phyloP scores from a whole-genome alignment of 2,797 vertebrate genomes.

The Chelonia mydas region DNA sequence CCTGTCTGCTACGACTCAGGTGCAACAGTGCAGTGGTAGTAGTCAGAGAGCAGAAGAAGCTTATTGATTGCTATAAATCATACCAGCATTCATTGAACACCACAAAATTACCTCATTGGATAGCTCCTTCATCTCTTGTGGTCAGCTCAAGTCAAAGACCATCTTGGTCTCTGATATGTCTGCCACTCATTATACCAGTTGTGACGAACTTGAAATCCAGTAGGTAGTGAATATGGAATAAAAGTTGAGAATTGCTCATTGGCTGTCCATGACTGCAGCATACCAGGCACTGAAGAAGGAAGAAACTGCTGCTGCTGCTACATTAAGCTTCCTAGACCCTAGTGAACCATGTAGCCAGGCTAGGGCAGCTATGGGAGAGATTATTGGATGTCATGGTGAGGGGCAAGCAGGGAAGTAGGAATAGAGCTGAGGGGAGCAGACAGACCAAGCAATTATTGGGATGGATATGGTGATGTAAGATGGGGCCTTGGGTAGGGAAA shows the following conservation, averaged over 20 bases:
- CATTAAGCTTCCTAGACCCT: neutral
- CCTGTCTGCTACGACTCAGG: neutral
- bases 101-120: neutral
- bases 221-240: neutral
- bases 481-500: too few species aligned
- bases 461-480: neutral
- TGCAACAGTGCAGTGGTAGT: neutral
- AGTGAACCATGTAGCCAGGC: neutral
- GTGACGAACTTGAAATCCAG: neutral
- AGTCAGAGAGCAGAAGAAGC: neutral
- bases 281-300: too few species aligned
- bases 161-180: neutral
- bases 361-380: neutral
- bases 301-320: too few species aligned
- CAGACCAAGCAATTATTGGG: neutral
- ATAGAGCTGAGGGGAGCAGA: neutral
- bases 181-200: neutral
- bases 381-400: neutral
- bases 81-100: neutral
- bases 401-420: neutral
- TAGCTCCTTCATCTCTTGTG: neutral
- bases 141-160: neutral
- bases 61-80: neutral
- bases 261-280: neutral
- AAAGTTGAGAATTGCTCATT: neutral